These are phyloP conservation scores for Camelus dromedarius DNA, from an alignment of 2,113 vertebrate species.

Conservation along the genomic window DNA sequence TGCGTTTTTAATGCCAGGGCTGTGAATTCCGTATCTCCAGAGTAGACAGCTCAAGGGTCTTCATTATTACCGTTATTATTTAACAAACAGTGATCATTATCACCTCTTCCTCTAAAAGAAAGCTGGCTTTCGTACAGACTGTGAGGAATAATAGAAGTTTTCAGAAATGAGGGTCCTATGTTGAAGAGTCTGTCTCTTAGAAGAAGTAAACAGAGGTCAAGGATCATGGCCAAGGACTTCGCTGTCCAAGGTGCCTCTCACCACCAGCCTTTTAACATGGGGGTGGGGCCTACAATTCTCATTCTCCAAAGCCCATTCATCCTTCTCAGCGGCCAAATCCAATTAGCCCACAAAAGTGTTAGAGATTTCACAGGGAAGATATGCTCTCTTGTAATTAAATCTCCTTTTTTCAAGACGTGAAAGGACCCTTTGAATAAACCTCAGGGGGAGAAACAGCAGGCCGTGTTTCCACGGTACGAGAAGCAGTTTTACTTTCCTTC, in stretches of 20 bases:
- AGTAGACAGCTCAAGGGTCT: neutral
- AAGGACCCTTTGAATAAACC: neutral
- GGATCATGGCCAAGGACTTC: neutral
- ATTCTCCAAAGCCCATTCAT: neutral
- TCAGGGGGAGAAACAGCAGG: neutral
- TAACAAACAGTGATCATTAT: neutral
- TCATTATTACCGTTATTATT: neutral
- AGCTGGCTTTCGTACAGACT: neutral
- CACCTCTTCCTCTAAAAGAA: neutral
- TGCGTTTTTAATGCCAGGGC: neutral
- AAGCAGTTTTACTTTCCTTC: neutral
- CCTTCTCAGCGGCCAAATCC: neutral
- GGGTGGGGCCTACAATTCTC: neutral
- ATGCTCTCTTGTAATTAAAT: neutral
- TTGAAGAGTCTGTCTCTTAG: neutral
- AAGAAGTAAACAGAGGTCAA: neutral
- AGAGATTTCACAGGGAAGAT: neutral
- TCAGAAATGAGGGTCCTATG: neutral
- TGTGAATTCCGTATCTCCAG: neutral
- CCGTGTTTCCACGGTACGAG: neutral
- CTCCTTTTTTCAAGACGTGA: neutral
- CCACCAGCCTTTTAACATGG: accelerated
- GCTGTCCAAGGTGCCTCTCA: neutral
- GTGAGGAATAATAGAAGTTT: accelerated
- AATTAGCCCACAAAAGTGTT: neutral